Conservation (phyloP, 1,140 invertebrate genomes). For the Propsilocerus akamusi region DNA sequence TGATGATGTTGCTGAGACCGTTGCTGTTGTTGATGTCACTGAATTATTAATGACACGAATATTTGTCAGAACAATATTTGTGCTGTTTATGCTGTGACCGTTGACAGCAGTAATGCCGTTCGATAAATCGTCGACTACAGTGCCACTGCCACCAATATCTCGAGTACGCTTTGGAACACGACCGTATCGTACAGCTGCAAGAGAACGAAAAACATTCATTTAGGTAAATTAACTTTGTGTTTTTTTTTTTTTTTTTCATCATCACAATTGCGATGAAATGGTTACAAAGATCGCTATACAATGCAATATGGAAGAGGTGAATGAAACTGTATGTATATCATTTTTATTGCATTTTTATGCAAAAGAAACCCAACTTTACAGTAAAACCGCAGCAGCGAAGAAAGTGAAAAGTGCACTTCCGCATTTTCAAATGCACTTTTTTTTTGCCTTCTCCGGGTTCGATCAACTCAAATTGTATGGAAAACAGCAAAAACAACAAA, state of each 20-base stretch:
- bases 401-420: too few species aligned
- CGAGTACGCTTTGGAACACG: constrained; percentile 84
- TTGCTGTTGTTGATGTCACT: constrained; percentile 16
- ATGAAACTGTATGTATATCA: background rate
- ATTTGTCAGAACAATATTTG: constrained; percentile 17
- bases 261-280: background rate
- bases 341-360: background rate
- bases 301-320: background rate
- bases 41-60: constrained; percentile 10
- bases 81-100: constrained; percentile 3
- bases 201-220: constrained; percentile 6
- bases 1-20: constrained; percentile 11
- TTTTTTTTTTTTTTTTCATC: background rate
- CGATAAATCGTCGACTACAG: constrained; percentile 7
- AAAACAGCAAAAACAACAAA: too few species aligned
- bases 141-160: constrained; percentile 38
- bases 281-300: too few species aligned
- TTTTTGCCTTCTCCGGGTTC: too few species aligned
- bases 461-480: too few species aligned
- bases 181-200: constrained; percentile 83
- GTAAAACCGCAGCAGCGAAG: too few species aligned
- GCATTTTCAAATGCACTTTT: too few species aligned
- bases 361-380: too few species aligned
- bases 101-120: constrained; percentile 7
- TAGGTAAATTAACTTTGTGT: constrained; percentile 9